Conservation (phyloP, 2,113 vertebrate genomes). For the Notarius lentiginosus region DNA sequence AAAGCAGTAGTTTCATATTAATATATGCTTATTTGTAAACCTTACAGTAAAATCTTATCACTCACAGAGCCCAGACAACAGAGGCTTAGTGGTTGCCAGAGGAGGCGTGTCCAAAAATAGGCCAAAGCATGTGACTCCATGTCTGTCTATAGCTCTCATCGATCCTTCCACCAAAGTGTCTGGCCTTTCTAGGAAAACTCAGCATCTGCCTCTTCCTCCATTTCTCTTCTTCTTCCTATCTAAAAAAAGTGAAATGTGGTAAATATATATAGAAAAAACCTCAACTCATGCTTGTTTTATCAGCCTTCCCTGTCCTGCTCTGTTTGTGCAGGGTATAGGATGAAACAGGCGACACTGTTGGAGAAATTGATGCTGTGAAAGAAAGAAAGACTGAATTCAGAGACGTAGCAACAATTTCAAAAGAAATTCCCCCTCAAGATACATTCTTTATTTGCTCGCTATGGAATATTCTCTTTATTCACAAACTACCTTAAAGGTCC, state of each 20-base stretch:
- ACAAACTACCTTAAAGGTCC: slow-evolving; percentile 4
- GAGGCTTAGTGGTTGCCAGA: slow-evolving; percentile 28
- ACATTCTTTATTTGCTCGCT: background rate
- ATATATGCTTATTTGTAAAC: background rate
- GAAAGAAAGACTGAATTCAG: background rate
- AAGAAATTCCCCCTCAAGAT: background rate
- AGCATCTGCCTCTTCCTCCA: background rate
- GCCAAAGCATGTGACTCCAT: background rate
- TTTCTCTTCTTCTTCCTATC: background rate
- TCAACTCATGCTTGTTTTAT: background rate
- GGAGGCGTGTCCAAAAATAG: slow-evolving; percentile 43
- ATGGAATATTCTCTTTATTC: slow-evolving; percentile 24
- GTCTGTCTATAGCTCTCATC: slow-evolving; percentile 27
- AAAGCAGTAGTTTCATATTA: background rate
- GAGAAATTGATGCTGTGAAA: background rate
- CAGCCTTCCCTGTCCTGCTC: background rate
- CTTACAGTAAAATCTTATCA: background rate
- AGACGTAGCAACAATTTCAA: slow-evolving; percentile 8
- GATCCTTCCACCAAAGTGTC: slow-evolving; percentile 33
- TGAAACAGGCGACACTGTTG: background rate
- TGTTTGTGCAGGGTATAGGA: background rate
- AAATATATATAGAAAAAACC: background rate
- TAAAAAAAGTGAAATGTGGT: background rate
- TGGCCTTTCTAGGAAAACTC: slow-evolving; percentile 19
- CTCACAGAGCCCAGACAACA: slow-evolving; percentile 42